Evolutionary conservation across 2,797 vertebrate species (phyloP).

Genomic region (Lateolabrax maculatus): DNA sequence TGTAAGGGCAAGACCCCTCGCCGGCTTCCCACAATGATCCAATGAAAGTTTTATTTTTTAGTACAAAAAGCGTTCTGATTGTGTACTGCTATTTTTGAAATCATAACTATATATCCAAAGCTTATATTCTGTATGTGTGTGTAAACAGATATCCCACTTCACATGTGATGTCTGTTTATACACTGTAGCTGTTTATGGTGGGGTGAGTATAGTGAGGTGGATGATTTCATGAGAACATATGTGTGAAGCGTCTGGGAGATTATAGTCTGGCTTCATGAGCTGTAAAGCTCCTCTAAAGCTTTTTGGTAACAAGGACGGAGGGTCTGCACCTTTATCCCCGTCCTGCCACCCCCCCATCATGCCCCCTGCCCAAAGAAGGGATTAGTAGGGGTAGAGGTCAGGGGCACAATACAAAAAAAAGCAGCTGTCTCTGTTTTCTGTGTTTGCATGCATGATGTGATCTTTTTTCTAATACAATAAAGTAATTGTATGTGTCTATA

Average conservation of each 20-base stretch:
- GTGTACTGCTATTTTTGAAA: too few relatives aligned
- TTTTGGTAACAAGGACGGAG: constrained; percentile 69
- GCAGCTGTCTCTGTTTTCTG: constrained; percentile 14
- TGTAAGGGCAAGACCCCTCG: background rate
- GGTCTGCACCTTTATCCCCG: constrained; percentile 64
- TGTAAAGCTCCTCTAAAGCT: constrained; percentile 75
- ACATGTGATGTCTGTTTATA: constrained; percentile 45
- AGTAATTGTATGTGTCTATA: background rate
- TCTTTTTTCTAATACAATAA: background rate
- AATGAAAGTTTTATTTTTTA: constrained; percentile 7
- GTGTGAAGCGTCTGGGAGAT: constrained; percentile 80
- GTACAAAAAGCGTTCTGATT: too few relatives aligned
- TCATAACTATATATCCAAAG: too few relatives aligned
- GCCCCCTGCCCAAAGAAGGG: constrained; percentile 30
- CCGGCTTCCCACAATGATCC: background rate
- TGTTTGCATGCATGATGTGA: background rate
- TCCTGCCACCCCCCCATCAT: constrained; percentile 46
- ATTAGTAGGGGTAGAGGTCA: constrained; percentile 59
- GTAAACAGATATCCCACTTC: constrained; percentile 41
- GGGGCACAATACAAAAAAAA: constrained; percentile 42
- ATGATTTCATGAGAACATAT: constrained; percentile 78
- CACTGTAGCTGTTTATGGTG: constrained; percentile 41
- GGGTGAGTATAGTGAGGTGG: constrained; percentile 35
- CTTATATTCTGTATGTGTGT: background rate
- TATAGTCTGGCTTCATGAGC: constrained; percentile 75